Conservation (phyloP, 1,140 invertebrate species). For the Hetaerina americana region DNA sequence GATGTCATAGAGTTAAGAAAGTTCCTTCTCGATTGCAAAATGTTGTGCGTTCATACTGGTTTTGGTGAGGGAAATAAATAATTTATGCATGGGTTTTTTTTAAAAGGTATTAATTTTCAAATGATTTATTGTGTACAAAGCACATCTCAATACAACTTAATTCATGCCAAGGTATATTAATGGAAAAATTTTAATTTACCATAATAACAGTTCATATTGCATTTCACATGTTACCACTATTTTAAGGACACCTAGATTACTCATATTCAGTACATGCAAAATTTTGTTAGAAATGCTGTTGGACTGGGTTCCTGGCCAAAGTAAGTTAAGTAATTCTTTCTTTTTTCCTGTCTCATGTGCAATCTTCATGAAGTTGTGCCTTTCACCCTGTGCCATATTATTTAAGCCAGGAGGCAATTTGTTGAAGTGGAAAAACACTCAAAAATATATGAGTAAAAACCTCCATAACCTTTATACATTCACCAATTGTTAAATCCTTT, state of each 20-base stretch:
- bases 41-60: too few species aligned
- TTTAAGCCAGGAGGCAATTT: slow-evolving; percentile 1
- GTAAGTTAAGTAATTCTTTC: not conserved
- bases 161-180: slow-evolving; percentile 1
- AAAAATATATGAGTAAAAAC: slow-evolving; percentile 5
- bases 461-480: not conserved
- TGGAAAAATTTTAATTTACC: not conserved
- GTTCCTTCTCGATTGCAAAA: too few species aligned
- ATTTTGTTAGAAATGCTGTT: slow-evolving; percentile 6
- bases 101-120: slow-evolving; percentile 1
- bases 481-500: slow-evolving; percentile 5
- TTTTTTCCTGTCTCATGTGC: not conserved
- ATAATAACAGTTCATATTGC: slow-evolving; percentile 4
- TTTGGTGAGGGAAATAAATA: too few species aligned
- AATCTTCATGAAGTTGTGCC: not conserved
- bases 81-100: not conserved
- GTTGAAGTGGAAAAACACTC: not conserved
- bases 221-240: slow-evolving; percentile 1
- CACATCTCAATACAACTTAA: slow-evolving; percentile 6
- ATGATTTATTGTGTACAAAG: slow-evolving; percentile 8
- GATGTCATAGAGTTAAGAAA: too few species aligned
- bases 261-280: slow-evolving; percentile 4
- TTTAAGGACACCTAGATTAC: slow-evolving; percentile 3
- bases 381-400: not conserved
- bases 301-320: slow-evolving; percentile 5